Evolutionary conservation across 2,113 vertebrate genomes (phyloP).

Genomic region (Indicator indicator): DNA sequence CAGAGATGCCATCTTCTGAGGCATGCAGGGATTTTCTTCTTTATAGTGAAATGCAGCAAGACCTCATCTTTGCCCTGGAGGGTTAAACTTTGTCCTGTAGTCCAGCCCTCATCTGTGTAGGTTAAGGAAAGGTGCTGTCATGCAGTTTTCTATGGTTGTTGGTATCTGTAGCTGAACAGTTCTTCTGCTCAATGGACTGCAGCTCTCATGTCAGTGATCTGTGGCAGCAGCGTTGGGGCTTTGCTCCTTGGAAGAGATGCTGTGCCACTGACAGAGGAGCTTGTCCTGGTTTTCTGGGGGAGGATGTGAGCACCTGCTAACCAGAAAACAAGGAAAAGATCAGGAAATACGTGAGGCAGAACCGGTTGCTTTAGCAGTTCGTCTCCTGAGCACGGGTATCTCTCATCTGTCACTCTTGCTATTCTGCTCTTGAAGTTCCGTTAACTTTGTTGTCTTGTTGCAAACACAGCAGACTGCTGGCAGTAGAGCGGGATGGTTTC

Average conservation of each 20-base stretch:
- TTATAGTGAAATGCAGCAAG: not conserved
- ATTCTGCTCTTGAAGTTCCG: not conserved
- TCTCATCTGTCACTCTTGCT: too few relatives aligned
- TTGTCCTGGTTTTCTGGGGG: not conserved
- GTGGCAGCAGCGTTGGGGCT: accelerated
- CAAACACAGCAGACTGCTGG: not conserved
- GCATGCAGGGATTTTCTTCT: not conserved
- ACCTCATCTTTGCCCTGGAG: not conserved
- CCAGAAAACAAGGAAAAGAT: accelerated
- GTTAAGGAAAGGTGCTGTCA: not conserved
- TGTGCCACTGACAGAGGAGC: not conserved
- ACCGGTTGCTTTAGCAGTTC: accelerated
- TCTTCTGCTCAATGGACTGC: not conserved
- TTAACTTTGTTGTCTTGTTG: not conserved
- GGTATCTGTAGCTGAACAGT: not conserved
- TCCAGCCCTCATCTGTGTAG: not conserved
- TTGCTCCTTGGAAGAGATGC: not conserved
- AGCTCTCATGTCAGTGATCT: accelerated
- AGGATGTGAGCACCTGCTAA: not conserved
- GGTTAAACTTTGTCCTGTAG: not conserved
- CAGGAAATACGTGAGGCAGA: accelerated
- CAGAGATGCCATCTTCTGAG: not conserved
- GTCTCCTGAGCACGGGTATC: too few relatives aligned
- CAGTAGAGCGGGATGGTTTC: not conserved
- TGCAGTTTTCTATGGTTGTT: accelerated